Conservation (phyloP, 1,140 invertebrate genomes). For the Drosophila paulistorum region DNA sequence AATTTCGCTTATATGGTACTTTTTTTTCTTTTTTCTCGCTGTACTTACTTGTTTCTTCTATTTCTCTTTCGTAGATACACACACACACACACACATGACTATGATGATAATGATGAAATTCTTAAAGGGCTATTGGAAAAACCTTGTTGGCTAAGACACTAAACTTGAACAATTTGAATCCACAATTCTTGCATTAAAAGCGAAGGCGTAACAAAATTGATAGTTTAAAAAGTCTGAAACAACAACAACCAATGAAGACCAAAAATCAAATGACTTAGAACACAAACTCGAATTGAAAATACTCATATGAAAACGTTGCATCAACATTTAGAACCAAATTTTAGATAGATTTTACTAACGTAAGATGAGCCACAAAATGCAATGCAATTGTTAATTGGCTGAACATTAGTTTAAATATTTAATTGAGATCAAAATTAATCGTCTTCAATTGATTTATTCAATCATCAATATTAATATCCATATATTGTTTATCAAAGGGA, state of each 20-base stretch:
- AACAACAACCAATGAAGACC: not conserved
- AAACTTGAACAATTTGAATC: slow-evolving; percentile 34
- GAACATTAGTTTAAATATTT: not conserved
- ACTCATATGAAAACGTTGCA: too few relatives aligned
- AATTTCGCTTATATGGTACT: slow-evolving; percentile 80
- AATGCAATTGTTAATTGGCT: too few relatives aligned
- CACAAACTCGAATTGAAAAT: slow-evolving; percentile 25
- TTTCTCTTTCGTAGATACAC: slow-evolving; percentile 41
- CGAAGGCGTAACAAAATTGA: slow-evolving; percentile 11
- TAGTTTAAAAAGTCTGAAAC: not conserved
- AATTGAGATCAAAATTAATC: not conserved
- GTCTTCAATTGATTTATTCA: too few relatives aligned
- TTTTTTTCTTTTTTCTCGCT: slow-evolving; percentile 46
- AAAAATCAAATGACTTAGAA: slow-evolving; percentile 52
- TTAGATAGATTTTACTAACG: too few relatives aligned
- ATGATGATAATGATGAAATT: slow-evolving; percentile 64
- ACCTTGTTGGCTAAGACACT: slow-evolving; percentile 22
- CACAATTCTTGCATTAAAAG: slow-evolving; percentile 21
- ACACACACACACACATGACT: not conserved
- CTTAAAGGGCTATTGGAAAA: slow-evolving; percentile 52
- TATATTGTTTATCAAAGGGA: not conserved
- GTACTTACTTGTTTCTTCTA: slow-evolving; percentile 54
- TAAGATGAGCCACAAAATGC: too few relatives aligned
- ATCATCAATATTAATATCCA: too few relatives aligned
- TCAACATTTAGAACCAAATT: too few relatives aligned